These are phyloP conservation scores for Sapajus apella DNA, from an alignment of 2,113 vertebrate genomes.

Conservation along the genomic window DNA sequence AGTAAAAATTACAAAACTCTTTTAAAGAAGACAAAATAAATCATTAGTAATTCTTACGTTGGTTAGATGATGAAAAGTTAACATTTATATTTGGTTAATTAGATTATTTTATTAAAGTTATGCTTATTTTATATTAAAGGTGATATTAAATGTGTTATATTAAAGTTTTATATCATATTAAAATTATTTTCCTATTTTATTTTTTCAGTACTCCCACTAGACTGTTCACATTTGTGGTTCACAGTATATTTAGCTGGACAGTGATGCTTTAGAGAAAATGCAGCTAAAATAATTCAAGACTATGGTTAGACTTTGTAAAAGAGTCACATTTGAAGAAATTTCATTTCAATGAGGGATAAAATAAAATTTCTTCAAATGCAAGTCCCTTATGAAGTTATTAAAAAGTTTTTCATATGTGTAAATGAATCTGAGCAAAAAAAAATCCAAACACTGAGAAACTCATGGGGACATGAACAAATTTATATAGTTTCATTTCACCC, in stretches of 20 bases:
- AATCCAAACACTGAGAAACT: background rate
- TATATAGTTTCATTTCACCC: background rate
- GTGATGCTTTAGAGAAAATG: background rate
- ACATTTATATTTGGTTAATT: background rate
- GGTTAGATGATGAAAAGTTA: background rate
- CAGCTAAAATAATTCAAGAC: background rate
- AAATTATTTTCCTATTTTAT: background rate
- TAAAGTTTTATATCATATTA: background rate
- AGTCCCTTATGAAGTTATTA: background rate
- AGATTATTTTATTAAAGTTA: conserved; percentile 2
- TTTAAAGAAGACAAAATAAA: background rate
- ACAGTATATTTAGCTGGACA: background rate
- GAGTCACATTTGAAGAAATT: background rate
- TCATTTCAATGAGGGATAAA: background rate
- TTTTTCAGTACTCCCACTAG: background rate
- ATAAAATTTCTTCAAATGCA: too few relatives aligned
- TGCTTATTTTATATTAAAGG: background rate
- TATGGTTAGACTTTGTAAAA: background rate
- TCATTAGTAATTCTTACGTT: background rate
- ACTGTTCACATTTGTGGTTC: background rate
- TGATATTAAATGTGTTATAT: background rate
- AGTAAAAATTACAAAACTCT: background rate
- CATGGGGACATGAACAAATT: background rate
- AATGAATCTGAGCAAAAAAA: background rate
- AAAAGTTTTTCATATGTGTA: background rate